Conservation (phyloP, 2,797 vertebrate species). For the Pseudomugil gertrudae region DNA sequence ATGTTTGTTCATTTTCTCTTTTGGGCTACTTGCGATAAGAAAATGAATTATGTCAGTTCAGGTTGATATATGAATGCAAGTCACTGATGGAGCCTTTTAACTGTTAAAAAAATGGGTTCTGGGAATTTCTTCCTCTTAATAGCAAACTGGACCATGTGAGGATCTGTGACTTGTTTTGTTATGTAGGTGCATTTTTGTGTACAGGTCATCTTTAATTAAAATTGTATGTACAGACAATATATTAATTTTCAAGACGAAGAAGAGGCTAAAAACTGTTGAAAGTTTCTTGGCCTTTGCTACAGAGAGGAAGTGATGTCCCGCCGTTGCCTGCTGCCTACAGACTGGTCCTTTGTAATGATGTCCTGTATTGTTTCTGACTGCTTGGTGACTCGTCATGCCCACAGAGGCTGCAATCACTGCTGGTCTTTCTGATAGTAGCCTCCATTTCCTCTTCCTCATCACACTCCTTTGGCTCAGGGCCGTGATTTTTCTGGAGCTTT, state of each 20-base stretch:
- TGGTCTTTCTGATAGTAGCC: slow-evolving; percentile 47
- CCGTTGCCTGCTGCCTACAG: slow-evolving; percentile 76
- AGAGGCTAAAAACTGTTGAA: neutral
- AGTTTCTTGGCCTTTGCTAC: slow-evolving; percentile 55
- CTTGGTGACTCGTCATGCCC: slow-evolving; percentile 58
- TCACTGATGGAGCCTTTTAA: slow-evolving; percentile 81
- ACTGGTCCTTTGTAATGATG: slow-evolving; percentile 78
- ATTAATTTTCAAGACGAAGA: slow-evolving; percentile 5
- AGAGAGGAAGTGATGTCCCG: slow-evolving; percentile 53
- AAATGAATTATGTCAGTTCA: slow-evolving; percentile 73
- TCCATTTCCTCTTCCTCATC: slow-evolving; percentile 53
- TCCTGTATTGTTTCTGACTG: slow-evolving; percentile 66
- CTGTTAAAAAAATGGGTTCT: slow-evolving; percentile 59
- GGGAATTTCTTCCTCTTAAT: slow-evolving; percentile 57
- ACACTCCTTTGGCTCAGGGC: slow-evolving; percentile 77
- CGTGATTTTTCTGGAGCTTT: slow-evolving; percentile 61
- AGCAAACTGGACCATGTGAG: slow-evolving; percentile 33
- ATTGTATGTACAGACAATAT: slow-evolving; percentile 3
- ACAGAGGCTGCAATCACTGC: slow-evolving; percentile 54
- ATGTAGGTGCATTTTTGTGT: slow-evolving; percentile 13
- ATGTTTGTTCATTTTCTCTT: slow-evolving; percentile 70
- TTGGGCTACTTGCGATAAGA: slow-evolving; percentile 74
- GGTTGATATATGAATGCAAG: slow-evolving; percentile 81
- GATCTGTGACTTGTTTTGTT: neutral
- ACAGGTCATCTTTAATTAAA: neutral